phyloP scores from a whole-genome alignment of 37 sponge, comb jelly and placozoan species.

The Mnemiopsis leidyi region DNA sequence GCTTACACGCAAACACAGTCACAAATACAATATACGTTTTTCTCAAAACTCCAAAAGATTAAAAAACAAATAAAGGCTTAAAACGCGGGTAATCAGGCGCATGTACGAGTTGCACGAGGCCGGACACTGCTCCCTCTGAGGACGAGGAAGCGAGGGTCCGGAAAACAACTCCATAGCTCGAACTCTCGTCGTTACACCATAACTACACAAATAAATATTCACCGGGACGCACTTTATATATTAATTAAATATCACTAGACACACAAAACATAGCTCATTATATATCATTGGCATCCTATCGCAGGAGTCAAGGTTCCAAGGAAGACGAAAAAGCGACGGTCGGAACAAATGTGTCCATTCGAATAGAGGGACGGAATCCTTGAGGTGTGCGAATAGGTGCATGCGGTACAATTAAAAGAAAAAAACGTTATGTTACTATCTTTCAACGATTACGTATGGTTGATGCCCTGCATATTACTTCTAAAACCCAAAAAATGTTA shows the following conservation, averaged over 20 bases:
- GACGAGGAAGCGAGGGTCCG: background rate
- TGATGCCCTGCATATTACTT: background rate
- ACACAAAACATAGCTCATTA: background rate
- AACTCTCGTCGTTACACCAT: background rate
- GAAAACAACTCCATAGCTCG: background rate
- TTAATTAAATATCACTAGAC: conserved; percentile 49
- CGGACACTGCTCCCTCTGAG: background rate
- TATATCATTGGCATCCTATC: background rate
- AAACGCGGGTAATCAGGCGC: background rate
- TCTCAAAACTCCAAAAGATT: conserved; percentile 64
- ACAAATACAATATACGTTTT: conserved; percentile 63
- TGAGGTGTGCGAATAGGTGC: background rate
- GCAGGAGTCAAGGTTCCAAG: background rate
- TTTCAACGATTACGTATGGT: background rate
- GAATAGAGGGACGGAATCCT: background rate
- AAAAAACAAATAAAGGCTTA: conserved; percentile 64
- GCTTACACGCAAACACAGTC: conserved; percentile 31
- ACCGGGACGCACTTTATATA: conserved; percentile 12
- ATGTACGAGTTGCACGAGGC: too few species aligned
- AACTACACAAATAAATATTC: conserved; percentile 54
- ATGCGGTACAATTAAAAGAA: background rate
- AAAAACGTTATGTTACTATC: background rate
- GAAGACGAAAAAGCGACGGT: too few species aligned
- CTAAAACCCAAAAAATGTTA: background rate
- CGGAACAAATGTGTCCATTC: too few species aligned